Percentiles rank a stretch among this genome's conserved stretches.
phyloP scores from a whole-genome alignment of 1,140 invertebrate genomes.

The Drosophila pectinifera region DNA sequence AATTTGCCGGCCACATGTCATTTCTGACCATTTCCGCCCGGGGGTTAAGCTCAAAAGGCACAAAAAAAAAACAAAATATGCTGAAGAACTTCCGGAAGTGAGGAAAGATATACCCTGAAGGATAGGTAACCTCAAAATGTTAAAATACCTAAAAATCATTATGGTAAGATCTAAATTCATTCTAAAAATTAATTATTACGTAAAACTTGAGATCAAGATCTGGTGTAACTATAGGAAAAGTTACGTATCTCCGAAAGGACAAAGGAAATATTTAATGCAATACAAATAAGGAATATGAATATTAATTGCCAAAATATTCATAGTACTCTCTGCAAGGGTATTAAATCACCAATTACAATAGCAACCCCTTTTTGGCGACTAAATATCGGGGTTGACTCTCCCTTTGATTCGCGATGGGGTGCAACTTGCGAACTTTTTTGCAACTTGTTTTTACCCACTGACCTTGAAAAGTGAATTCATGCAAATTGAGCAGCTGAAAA shows the following conservation, averaged over 20 bases:
- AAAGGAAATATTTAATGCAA: too few species aligned
- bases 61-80: constrained; percentile 26
- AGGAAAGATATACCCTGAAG: not conserved
- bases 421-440: constrained; percentile 53
- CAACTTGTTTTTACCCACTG: constrained; percentile 83
- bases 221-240: too few species aligned
- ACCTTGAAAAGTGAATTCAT: constrained; percentile 81
- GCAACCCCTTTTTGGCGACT: constrained; percentile 50
- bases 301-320: not conserved
- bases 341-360: constrained; percentile 56
- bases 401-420: constrained; percentile 25
- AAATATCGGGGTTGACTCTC: constrained; percentile 54
- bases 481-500: constrained; percentile 73
- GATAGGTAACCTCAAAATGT: too few species aligned
- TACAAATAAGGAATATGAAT: not conserved
- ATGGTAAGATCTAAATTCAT: not conserved
- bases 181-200: not conserved
- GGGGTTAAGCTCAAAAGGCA: constrained; percentile 43
- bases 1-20: constrained; percentile 77
- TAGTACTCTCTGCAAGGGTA: constrained; percentile 12
- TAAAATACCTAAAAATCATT: not conserved
- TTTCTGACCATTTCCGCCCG: constrained; percentile 76
- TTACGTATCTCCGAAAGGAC: too few species aligned
- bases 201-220: too few species aligned
- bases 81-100: not conserved